Conservation (phyloP, 2,888 invertebrate species). For the Halocaridina rubra region DNA sequence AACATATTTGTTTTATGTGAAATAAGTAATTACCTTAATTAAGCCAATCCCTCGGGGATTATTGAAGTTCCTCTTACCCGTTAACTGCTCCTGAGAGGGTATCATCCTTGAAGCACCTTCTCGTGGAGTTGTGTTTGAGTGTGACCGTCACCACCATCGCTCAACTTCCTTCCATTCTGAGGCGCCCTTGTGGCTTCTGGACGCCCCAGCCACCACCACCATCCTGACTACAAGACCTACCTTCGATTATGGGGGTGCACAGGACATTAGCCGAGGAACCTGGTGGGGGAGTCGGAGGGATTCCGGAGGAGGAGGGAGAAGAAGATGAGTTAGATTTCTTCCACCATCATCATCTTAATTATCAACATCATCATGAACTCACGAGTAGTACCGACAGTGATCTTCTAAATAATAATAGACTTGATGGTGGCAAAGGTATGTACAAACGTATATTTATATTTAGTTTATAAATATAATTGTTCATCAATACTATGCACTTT, state of each 20-base stretch:
- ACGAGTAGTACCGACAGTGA: conserved; percentile 41
- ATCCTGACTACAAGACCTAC: conserved; percentile 25
- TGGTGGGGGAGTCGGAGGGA: conserved; percentile 41
- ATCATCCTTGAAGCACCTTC: too few relatives aligned
- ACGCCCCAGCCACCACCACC: conserved; percentile 18
- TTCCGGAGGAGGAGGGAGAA: conserved; percentile 39
- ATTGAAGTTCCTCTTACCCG: too few relatives aligned
- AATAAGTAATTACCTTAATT: too few relatives aligned
- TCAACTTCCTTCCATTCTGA: conserved; percentile 2
- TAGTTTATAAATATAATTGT: too few relatives aligned
- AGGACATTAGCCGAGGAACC: conserved; percentile 38
- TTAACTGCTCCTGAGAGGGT: too few relatives aligned
- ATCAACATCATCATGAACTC: conserved; percentile 26
- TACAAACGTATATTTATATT: too few relatives aligned
- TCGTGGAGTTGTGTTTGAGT: neutral
- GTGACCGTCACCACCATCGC: neutral
- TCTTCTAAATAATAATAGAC: conserved; percentile 42
- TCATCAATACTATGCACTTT: too few relatives aligned
- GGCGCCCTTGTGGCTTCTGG: neutral
- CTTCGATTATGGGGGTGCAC: conserved; percentile 37
- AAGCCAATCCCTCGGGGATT: too few relatives aligned
- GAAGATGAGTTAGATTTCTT: conserved; percentile 13
- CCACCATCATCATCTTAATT: neutral
- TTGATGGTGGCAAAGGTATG: conserved; percentile 32
- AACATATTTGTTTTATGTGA: too few relatives aligned